Evolutionary conservation across 2,113 vertebrate species (phyloP).

Genomic region (Gorsachius goisagi): DNA sequence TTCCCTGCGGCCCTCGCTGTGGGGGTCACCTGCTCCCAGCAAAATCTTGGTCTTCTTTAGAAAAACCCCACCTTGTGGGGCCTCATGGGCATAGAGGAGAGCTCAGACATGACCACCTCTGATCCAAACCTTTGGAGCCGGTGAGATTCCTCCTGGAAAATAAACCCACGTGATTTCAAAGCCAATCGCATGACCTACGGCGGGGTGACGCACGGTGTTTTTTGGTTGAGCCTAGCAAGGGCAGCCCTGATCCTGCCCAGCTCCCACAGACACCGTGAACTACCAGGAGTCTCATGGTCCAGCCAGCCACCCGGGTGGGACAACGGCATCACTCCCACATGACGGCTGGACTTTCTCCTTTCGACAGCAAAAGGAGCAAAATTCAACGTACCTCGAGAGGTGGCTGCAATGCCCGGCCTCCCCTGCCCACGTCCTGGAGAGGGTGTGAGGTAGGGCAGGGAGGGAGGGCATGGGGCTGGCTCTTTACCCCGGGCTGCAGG

Average conservation of each 20-base stretch:
- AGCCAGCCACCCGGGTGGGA: not conserved
- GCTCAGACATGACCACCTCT: not conserved
- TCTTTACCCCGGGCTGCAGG: not conserved
- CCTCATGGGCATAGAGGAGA: fast-evolving
- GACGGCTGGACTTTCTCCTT: slow-evolving; percentile 39
- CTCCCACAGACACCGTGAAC: not conserved
- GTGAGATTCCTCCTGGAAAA: not conserved
- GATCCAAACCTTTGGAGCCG: not conserved
- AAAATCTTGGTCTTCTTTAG: not conserved
- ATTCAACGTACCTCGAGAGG: not conserved
- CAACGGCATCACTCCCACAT: not conserved
- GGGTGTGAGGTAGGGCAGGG: not conserved
- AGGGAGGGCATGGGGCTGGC: not conserved
- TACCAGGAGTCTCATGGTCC: not conserved
- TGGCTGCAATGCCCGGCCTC: not conserved
- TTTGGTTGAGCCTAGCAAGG: not conserved
- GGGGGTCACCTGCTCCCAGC: not conserved
- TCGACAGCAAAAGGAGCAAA: not conserved
- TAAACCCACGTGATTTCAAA: not conserved
- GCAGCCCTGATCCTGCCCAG: not conserved
- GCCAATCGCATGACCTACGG: fast-evolving
- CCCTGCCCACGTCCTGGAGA: not conserved
- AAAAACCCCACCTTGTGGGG: not conserved
- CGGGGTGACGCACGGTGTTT: fast-evolving
- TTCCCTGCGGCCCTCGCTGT: not conserved